Evolutionary conservation across 1,140 invertebrate genomes (phyloP), one percentile per base, ranked within the genome.

Genomic region (Drosophila oshimai): DNA sequence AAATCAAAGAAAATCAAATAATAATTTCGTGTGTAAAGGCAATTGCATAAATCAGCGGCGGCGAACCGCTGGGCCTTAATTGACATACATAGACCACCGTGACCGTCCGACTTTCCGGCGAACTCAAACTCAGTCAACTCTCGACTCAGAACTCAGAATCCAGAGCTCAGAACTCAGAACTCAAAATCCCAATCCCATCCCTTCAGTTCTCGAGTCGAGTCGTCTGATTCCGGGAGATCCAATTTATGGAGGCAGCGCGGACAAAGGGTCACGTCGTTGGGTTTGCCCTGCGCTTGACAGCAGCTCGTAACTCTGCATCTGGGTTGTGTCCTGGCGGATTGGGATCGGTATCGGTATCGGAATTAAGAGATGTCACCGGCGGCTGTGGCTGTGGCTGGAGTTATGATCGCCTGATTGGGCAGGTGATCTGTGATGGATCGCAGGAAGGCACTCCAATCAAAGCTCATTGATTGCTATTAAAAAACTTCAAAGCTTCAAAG

Each of bases 71-170:
- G 51, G 44, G 51, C 47, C 71, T 86, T 84, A 84, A 84, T 84
- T 84, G 80, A 84, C 80, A 84, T 83, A 74, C 72, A 79, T 62
- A 65, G 80, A 86, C 80, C 80, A 84, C 80, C 80, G 67, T 65
- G 74, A 77, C 70, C 45, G 68, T 28, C 15, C 46, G 55, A 61
- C 75, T 79, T 83, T 83, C 80, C 79, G 71, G 34, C 71, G 79
- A 84, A 84, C 61, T 50, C 58, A 28, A 51, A 22, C 15, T 36
- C 33, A 34, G n/a, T 17, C 17, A 20, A 34, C 41, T 44, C 41
- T 13, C 20, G 20, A 13, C 41, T 9, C 6, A 22, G 22, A 22
- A 22, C 22, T n/a, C n/a, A 22, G 34, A 31, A n/a, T n/a, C n/a
- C n/a, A n/a, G n/a, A n/a, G n/a, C n/a, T n/a, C 28, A 31, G 28